Base-by-base conservation (phyloP, 2,888 invertebrate genomes). In the Endotricha flammealis region DNA sequence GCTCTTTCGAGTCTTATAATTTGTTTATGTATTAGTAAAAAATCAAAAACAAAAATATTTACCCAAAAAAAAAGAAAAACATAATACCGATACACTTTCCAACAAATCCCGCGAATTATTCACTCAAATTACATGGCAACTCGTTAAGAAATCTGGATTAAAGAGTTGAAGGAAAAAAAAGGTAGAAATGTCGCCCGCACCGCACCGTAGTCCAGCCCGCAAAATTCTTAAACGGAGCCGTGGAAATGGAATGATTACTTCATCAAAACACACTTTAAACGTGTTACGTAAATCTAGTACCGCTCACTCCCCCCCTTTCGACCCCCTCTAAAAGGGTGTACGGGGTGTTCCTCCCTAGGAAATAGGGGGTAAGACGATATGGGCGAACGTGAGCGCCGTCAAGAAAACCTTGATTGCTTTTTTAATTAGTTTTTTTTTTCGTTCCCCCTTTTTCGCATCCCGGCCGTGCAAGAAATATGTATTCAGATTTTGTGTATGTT, bases 361-460 rank as follows among this genome's bases (percentile, higher is more conserved):
- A 70, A 56, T 58, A 72, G 82, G 80, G 79, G 82, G 85, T 83
- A 86, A 86, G 86, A 85, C 85, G 86, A 86, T 86, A 86, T 86
- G 82, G 85, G 81, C 83, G 86, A 85, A 85, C 85, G 86, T 86
- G 86, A 85, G 83, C 83, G 81, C 83, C 85, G 85, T 85, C 86
- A 86, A 86, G 86, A 85, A 86, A 85, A 85, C 86, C 86, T 83
- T 86, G 86, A 86, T 86, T 86, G 86, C 86, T 86, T 86, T 86
- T 86, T 85, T 86, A 86, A 86, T 86, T 86, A 86, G 86, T 86
- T 79, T 78, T 79, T 78, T 79, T 82, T 83, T 79, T 70, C 70
- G 60, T 71, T 74, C 78, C 79, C 85, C 83, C 82, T 76, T 81
- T 79, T 82, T 80, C 79, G 81, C 81, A 76, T 81, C 82, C 64